Percentiles rank a stretch among this genome's conserved stretches.
Evolutionary conservation across 2,797 vertebrate genomes (phyloP).

Genomic region (Cuculus canorus): DNA sequence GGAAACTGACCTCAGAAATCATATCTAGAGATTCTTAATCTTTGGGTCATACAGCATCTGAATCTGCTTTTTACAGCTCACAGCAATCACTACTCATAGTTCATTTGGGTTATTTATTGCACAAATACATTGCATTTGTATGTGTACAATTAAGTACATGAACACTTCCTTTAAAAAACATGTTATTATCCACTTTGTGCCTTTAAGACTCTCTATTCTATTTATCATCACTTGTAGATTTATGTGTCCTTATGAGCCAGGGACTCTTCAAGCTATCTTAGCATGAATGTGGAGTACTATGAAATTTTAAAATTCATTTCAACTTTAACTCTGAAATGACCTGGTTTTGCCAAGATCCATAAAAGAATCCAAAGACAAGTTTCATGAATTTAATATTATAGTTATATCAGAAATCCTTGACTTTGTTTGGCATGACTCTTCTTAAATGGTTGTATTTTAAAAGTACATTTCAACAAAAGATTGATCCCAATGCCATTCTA

Average conservation of each 20-base stretch:
- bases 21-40: neutral
- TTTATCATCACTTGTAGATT: neutral
- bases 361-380: neutral
- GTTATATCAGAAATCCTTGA: conserved; percentile 5
- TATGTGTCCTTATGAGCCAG: neutral
- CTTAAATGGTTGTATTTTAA: conserved; percentile 35
- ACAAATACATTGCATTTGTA: neutral
- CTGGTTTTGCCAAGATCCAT: neutral
- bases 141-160: neutral
- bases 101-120: conserved; percentile 17
- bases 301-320: neutral
- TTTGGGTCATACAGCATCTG: neutral
- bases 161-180: neutral
- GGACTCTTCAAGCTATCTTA: neutral
- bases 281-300: neutral
- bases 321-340: neutral
- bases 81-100: neutral
- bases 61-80: neutral
- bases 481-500: conserved; percentile 60
- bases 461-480: conserved; percentile 59
- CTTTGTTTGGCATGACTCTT: conserved; percentile 16
- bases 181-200: neutral
- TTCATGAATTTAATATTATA: conserved; percentile 24
- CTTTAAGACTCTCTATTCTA: neutral
- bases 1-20: conserved; percentile 14